These are phyloP conservation scores for Notarius quadriscutis DNA, from an alignment of 2,113 vertebrate genomes.

Conservation along the genomic window DNA sequence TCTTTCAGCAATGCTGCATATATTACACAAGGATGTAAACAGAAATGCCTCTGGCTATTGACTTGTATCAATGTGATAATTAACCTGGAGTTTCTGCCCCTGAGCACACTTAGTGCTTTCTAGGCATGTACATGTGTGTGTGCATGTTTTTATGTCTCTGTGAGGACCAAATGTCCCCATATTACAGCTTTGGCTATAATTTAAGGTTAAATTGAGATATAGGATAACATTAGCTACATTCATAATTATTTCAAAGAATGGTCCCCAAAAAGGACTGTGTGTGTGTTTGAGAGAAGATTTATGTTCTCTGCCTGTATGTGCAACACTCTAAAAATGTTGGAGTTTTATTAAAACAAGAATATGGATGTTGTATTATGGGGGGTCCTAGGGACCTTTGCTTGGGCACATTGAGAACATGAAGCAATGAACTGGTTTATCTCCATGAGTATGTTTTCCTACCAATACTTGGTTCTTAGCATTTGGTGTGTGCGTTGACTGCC, in stretches of 20 bases:
- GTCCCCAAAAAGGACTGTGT: background rate
- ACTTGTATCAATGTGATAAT: constrained; percentile 44
- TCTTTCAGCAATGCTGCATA: constrained; percentile 31
- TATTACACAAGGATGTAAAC: constrained; percentile 29
- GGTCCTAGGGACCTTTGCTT: too few species aligned
- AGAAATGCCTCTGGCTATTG: constrained; percentile 44
- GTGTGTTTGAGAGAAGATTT: constrained; percentile 10
- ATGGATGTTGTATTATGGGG: constrained; percentile 12
- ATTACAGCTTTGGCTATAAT: background rate
- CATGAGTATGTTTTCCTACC: too few species aligned
- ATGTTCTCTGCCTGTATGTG: constrained; percentile 9
- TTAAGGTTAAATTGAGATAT: background rate
- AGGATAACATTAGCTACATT: background rate
- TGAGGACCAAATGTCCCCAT: background rate
- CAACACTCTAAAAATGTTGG: background rate
- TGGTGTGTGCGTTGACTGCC: too few species aligned
- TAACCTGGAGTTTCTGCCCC: constrained; percentile 3
- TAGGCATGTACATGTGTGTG: constrained; percentile 4
- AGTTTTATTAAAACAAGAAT: constrained; percentile 32
- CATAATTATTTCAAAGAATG: background rate
- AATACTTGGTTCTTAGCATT: too few species aligned
- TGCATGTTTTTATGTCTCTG: background rate
- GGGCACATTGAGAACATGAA: too few species aligned
- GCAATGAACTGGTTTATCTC: too few species aligned
- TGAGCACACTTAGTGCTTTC: background rate